Evolutionary conservation across 2,888 invertebrate genomes (phyloP), one percentile per base, ranked within the genome.

Genomic region (Torymus aiolomorphi): DNA sequence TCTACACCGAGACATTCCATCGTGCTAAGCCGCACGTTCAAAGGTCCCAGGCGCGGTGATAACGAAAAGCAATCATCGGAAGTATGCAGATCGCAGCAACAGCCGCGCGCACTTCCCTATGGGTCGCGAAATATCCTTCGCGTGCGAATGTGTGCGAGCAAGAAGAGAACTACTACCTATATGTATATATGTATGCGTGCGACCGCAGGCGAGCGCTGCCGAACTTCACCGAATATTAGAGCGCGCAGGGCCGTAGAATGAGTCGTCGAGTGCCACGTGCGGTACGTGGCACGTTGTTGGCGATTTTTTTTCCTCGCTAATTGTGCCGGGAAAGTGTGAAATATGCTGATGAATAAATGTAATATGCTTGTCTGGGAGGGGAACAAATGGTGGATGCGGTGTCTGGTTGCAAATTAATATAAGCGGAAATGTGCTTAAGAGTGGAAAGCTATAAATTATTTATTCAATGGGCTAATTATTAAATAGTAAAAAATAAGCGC

Each of bases 141-240:
- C 4, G 42, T n/a, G 62, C 24, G 11, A 59, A 59, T 18, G 2
- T 16, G n/a, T 59, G 11, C 59, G 59, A 20, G 8, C 42, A 42
- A 42, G 42, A 42, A 42, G 42, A 42, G 42, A 42, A 42, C 8
- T 42, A 8, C 8, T 59, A 18, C 11, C 2, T 59, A 59, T 59
- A 59, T 65, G 42, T 65, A 65, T 31, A 31, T 31, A 65, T 42
- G 5, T 65, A 42, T 42, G 2, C 63, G 80, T 79, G 82, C 85
- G 85, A 84, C 80, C 62, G 82, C 80, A 82, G 83, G 82, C 85
- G 84, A 85, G 75, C 72, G 78, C 80, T 71, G 74, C 81, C 83
- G 85, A 83, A 83, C 69, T 81, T 78, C 74, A 71, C 84, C 86
- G 85, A 85, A 77, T 79, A 72, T 67, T 24, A 66, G 59, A 8